A percentile compares a stretch with the other conserved stretches of the same genome.
Conservation (phyloP, 2,888 invertebrate species). For the Eugnorisma glareosa region DNA sequence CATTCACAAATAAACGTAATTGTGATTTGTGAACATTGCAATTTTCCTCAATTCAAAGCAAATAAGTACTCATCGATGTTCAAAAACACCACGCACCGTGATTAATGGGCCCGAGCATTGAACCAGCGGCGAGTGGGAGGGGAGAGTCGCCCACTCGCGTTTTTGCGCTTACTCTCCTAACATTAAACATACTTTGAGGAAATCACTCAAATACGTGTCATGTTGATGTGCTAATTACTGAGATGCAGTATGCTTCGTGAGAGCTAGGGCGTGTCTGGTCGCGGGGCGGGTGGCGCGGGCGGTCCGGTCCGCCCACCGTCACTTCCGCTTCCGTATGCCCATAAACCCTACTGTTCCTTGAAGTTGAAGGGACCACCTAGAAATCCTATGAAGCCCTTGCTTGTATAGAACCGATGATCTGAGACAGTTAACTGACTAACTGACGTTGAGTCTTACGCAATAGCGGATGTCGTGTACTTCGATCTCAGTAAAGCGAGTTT, state of each 20-base stretch:
- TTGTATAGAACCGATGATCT: not conserved
- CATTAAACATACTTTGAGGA: constrained; percentile 24
- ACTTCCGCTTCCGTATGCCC: constrained; percentile 88
- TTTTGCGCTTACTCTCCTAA: constrained; percentile 49
- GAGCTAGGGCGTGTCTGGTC: constrained; percentile 88
- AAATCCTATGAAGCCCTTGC: not conserved
- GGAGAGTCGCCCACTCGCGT: constrained; percentile 63
- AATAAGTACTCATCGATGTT: constrained; percentile 39
- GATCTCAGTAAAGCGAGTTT: constrained; percentile 4
- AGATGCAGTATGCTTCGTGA: constrained; percentile 80
- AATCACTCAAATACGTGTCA: constrained; percentile 32
- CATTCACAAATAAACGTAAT: not conserved
- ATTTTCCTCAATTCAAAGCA: constrained; percentile 24
- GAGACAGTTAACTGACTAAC: not conserved
- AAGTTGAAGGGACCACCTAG: constrained; percentile 25
- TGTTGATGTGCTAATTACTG: constrained; percentile 81
- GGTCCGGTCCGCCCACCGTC: constrained; percentile 88
- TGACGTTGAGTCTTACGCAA: not conserved
- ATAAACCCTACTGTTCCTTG: constrained; percentile 68
- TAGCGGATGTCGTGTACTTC: constrained; percentile 10
- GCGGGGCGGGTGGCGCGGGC: constrained; percentile 86
- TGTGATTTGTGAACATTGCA: not conserved
- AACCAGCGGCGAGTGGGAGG: constrained; percentile 63
- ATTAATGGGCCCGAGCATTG: constrained; percentile 67
- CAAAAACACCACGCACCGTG: constrained; percentile 55